Conservation (phyloP, 1,140 invertebrate species). For the Thrips palmi region DNA sequence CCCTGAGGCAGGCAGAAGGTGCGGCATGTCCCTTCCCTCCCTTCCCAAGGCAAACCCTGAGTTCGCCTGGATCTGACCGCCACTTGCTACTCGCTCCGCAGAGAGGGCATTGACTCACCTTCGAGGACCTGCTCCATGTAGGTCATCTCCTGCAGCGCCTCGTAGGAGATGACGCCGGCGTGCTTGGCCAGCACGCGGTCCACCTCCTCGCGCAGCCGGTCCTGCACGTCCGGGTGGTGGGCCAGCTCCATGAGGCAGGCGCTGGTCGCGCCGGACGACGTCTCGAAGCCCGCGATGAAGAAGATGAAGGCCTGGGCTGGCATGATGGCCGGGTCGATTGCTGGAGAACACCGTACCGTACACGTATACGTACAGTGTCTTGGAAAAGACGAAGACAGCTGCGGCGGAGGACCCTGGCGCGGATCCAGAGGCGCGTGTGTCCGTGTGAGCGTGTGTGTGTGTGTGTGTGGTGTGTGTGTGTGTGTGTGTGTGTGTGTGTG, state of each 20-base stretch:
- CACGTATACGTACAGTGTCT: not conserved
- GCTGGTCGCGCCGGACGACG: constrained; percentile 24
- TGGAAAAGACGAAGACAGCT: too few species aligned
- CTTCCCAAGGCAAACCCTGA: too few species aligned
- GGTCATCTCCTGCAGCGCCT: constrained; percentile 14
- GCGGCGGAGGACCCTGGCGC: too few species aligned
- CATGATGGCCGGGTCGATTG: constrained; percentile 11
- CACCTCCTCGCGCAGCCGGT: constrained; percentile 25
- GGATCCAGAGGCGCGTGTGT: too few species aligned
- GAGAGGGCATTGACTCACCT: constrained; percentile 13
- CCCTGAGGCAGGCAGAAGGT: too few species aligned
- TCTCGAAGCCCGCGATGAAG: constrained; percentile 28
- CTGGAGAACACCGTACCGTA: constrained; percentile 4
- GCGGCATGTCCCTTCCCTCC: too few species aligned
- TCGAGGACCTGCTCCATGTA: constrained; percentile 14
- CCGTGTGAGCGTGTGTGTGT: too few species aligned
- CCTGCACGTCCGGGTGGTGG: constrained; percentile 25
- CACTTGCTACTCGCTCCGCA: too few species aligned
- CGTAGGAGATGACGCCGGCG: constrained; percentile 16
- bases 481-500: constrained; percentile 19
- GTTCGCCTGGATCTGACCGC: too few species aligned
- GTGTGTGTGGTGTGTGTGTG: too few species aligned
- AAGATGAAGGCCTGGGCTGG: constrained; percentile 19
- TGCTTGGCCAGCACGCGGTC: constrained; percentile 14
- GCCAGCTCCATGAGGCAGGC: constrained; percentile 23